Evolutionary conservation across 2,888 invertebrate genomes (phyloP), one percentile per base, ranked within the genome.

Genomic region (Microctonus brassicae): DNA sequence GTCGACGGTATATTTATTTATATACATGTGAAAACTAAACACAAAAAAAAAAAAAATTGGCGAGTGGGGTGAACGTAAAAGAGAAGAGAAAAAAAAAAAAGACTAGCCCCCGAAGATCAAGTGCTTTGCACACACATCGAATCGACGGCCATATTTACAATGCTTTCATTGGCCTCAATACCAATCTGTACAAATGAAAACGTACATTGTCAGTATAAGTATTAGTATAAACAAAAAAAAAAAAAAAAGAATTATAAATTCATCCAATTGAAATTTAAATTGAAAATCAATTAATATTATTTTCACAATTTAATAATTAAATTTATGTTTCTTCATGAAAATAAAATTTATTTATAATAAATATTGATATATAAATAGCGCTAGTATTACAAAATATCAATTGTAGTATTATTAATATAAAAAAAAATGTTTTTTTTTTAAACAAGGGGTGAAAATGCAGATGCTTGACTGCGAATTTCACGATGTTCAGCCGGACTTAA

Each of bases 401-500:
- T 5, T 29, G 7, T 29, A 7, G 7, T 29, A 5, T 29, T 3
- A 29, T 5, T 5, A 29, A 7, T 5, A 29, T 5, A 29, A 29
- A 29, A 29, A 29, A 29, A 7, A 29, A 29, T 17, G 17, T 7
- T 47, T 0, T 3, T 9, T 47, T 0, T 5, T 78, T 85, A 87
- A 82, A 88, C 76, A 89, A 94, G 88, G 5, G 94, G 93, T 1
- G 93, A 93, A 84, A 94, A 94, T 9, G 94, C 94, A 5, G 91
- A 90, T 47, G 90, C 90, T 83, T 91, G 90, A 81, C 90, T 89
- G 71, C 87, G 81, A 74, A 86, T 87, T 69, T 86, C 86, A 2
- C 86, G 80, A 70, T 86, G 85, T 58, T 87, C 87, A 78, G 86
- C 80, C 75, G 85, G 84, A 62, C 87, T 87, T 53, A 87, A 84